Evolutionary conservation across 64 coral and sea anemone genomes (phyloP).

Genomic region (Cladopsammia gracilis): DNA sequence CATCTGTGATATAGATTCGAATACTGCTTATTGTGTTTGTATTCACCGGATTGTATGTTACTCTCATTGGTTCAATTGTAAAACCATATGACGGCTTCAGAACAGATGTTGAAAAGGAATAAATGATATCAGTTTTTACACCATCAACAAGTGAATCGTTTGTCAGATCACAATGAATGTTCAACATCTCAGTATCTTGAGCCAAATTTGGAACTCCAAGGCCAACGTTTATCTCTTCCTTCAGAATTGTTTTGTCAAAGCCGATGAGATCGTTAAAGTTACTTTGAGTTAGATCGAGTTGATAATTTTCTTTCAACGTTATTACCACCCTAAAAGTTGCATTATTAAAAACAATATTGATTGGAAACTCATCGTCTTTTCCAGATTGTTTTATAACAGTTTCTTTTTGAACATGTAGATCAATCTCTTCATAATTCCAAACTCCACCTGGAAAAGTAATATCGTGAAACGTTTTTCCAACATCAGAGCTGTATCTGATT

Average conservation of each 20-base stretch:
- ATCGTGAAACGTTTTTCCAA: not conserved
- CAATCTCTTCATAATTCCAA: not conserved
- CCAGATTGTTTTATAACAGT: not conserved
- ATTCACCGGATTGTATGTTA: not conserved
- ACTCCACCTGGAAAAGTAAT: not conserved
- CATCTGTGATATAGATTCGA: not conserved
- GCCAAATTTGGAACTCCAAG: not conserved
- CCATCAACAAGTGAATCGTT: not conserved
- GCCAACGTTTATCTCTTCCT: not conserved
- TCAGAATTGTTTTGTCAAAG: not conserved
- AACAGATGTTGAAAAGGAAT: not conserved
- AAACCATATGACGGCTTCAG: not conserved
- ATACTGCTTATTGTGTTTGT: not conserved
- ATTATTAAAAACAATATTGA: too few species aligned
- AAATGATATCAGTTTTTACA: not conserved
- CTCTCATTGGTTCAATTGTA: not conserved
- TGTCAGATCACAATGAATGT: not conserved
- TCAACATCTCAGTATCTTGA: not conserved
- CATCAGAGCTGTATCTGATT: not conserved
- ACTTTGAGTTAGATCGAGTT: too few species aligned
- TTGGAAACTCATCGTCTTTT: not conserved
- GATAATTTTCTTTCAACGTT: too few species aligned
- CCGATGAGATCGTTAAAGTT: not conserved
- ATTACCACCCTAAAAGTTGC: too few species aligned
- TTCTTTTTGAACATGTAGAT: not conserved